Conservation (phyloP, 2,888 invertebrate species). For the Odontocolon sp. region DNA sequence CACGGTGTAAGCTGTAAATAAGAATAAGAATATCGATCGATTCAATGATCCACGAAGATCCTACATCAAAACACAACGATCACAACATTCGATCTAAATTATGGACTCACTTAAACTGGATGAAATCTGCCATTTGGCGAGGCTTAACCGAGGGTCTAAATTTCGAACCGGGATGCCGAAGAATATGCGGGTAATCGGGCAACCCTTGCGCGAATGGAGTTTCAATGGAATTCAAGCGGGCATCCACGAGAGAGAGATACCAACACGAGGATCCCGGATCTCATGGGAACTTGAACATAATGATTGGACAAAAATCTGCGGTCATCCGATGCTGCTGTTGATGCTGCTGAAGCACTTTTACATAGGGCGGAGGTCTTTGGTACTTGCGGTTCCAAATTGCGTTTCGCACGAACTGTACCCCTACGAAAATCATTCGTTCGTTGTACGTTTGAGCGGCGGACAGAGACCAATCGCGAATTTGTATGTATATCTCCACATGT, state of each 20-base stretch:
- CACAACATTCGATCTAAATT: too few species aligned
- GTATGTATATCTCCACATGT: constrained; percentile 5
- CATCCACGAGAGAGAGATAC: constrained; percentile 42
- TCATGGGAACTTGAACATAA: constrained; percentile 52
- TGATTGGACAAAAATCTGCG: constrained; percentile 54
- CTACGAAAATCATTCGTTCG: constrained; percentile 40
- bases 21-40: constrained; percentile 9
- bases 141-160: constrained; percentile 12
- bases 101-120: too few species aligned
- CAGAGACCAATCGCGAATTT: constrained; percentile 1
- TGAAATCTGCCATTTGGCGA: neutral
- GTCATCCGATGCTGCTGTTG: constrained; percentile 40
- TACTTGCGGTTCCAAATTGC: constrained; percentile 41
- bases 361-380: neutral
- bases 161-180: too few species aligned
- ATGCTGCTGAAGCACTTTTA: constrained; percentile 24
- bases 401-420: constrained; percentile 42
- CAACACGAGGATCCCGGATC: constrained; percentile 28
- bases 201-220: constrained; percentile 23
- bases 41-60: constrained; percentile 24
- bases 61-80: constrained; percentile 19
- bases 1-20: neutral
- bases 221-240: constrained; percentile 24
- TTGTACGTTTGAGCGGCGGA: neutral
- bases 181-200: constrained; percentile 36